Evolutionary conservation across 1,140 invertebrate species (phyloP).

Genomic region (Leptopilina boulardi): DNA sequence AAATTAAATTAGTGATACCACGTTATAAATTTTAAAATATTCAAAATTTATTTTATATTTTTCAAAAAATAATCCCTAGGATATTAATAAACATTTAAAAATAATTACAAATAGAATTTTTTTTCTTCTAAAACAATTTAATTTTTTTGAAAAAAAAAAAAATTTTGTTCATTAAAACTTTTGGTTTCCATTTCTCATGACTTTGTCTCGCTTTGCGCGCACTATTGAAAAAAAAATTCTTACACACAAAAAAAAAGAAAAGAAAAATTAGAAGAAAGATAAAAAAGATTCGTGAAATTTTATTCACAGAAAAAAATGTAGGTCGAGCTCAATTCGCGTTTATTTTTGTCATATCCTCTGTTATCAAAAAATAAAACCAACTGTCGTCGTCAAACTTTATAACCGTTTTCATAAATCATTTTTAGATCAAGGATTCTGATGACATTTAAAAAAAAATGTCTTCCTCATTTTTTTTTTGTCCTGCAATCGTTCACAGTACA

Average conservation of each 20-base stretch:
- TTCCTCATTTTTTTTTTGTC: neutral
- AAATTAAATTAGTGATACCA: too few relatives aligned
- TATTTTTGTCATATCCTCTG: conserved; percentile 10
- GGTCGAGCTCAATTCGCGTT: conserved; percentile 7
- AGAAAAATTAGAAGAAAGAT: neutral
- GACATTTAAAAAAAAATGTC: neutral
- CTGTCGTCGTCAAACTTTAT: conserved; percentile 1
- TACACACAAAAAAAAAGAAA: neutral
- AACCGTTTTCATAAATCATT: conserved; percentile 10
- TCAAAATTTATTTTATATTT: too few relatives aligned
- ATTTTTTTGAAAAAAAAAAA: too few relatives aligned
- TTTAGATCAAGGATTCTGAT: neutral
- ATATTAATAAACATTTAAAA: too few relatives aligned
- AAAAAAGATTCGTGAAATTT: conserved; percentile 2
- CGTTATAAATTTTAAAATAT: too few relatives aligned
- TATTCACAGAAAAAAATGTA: conserved; percentile 5
- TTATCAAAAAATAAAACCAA: conserved; percentile 16
- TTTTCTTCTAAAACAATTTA: too few relatives aligned
- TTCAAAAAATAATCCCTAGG: too few relatives aligned
- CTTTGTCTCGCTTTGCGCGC: too few relatives aligned
- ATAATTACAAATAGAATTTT: too few relatives aligned
- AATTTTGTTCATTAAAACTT: too few relatives aligned
- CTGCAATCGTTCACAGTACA: neutral
- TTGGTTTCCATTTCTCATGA: too few relatives aligned
- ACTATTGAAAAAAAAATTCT: too few relatives aligned